Base-by-base conservation (phyloP, 1,140 invertebrate genomes). In the Charaxes varanes region DNA sequence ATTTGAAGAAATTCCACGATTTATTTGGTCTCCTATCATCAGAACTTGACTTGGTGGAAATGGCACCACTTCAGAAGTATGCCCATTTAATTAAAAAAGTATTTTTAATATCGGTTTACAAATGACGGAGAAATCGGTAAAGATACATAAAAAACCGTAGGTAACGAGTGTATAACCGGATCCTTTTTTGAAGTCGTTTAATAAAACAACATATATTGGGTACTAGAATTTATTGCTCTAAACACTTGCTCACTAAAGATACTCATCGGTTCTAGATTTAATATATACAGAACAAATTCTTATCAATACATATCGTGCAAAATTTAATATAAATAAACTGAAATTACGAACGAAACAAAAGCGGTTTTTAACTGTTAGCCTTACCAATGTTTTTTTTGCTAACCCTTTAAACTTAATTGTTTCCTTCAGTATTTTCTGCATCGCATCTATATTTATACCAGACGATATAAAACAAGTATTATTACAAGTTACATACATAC, bases 201-300 rank as follows among this genome's bases (percentile, higher is more conserved):
- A n/a, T n/a, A n/a, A n/a, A n/a, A n/a, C n/a, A n/a, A n/a, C n/a
- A n/a, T n/a, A n/a, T n/a, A n/a, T n/a, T n/a, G n/a, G n/a, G n/a
- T n/a, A n/a, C n/a, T 18, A 40, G 27, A 30, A 22, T 40, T 40
- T 38, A 40, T 8, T 30, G 18, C 22, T 30, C 5, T n/a, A 31
- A 40, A 30, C 16, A 15, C 22, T 40, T 28, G n/a, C n/a, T n/a
- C n/a, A n/a, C n/a, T n/a, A n/a, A n/a, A n/a, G n/a, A n/a, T n/a
- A n/a, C n/a, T n/a, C n/a, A n/a, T n/a, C n/a, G n/a, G n/a, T 40
- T 27, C 18, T 13, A 28, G 10, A 28, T 26, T 13, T 30, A 40
- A 7, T 40, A 30, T 40, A 12, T 40, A 40, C 36, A 40, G 36
- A 18, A 13, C 18, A 13, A 13, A 40, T 22, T 11, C 17, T 8